Evolutionary conservation across 2,888 invertebrate species (phyloP), one percentile per base, ranked within the genome.

Genomic region (Ophion ventricosus): DNA sequence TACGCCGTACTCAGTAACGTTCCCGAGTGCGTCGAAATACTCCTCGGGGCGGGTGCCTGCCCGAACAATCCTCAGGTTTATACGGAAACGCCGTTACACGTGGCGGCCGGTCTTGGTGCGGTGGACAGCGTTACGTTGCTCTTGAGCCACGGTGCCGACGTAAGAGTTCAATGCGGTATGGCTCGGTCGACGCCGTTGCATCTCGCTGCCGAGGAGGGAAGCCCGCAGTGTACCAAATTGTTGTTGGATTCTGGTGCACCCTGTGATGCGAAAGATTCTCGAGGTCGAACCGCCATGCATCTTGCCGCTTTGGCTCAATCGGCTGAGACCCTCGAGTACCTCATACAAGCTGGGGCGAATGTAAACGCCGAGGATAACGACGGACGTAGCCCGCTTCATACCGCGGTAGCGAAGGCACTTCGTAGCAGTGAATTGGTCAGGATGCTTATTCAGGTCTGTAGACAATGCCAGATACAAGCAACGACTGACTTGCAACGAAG

Each of bases 151-250:
- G 97, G 98, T 26, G 97, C 98, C 0, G 97, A 97, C 89, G 96
- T 97, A 0, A 94, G 96, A 72, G 96, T 97, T 0, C 96, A 97
- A 85, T 94, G 96, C 86, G 97, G 97, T 0, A 91, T 94, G 1
- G 95, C 95, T 26, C 95, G 96, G 89, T 95, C 96, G 74, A 98
- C 98, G 0, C 97, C 98, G 1, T 93, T 98, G 40, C 98, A 98
- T 94, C 94, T 98, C 88, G 97, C 98, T 5, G 97, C 98, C 0
- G 97, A 98, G 91, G 98, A 98, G 88, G 97, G 98, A 7, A 97
- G 97, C 90, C 95, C 95, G 0, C 96, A 97, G 87, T 97, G 98
- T 87, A 96, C 96, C 0, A 94, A 95, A 74, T 92, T 97, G 25
- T 94, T 98, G 1, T 92, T 98, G 2, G 96, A 97, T 25, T 95